These are phyloP conservation scores for Alfaro cultratus DNA, from an alignment of 2,797 vertebrate genomes.

Conservation along the genomic window DNA sequence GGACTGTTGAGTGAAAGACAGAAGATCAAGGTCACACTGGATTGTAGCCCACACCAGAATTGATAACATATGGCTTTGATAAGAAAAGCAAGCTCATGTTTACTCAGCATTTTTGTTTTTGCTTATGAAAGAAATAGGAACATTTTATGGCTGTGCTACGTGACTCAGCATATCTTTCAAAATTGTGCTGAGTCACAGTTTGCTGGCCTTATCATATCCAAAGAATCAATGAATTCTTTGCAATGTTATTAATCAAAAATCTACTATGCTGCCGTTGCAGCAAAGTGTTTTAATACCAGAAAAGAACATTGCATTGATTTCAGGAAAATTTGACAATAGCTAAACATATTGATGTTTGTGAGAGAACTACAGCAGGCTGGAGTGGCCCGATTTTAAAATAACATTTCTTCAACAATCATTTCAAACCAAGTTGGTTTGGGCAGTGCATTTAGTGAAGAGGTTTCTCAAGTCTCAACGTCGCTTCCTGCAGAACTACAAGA, in stretches of 20 bases:
- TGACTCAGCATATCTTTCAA: background rate
- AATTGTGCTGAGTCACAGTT: constrained; percentile 7
- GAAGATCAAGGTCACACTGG: background rate
- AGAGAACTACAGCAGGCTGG: background rate
- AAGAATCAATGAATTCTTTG: too few species aligned
- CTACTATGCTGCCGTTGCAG: background rate
- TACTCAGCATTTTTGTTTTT: background rate
- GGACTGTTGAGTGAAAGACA: background rate
- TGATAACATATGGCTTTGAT: background rate
- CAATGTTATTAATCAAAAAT: background rate
- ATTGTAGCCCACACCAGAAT: background rate
- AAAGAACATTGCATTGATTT: background rate
- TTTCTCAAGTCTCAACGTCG: background rate
- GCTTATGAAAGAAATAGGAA: background rate
- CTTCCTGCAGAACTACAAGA: background rate
- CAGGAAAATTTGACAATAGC: background rate
- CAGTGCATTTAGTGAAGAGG: background rate
- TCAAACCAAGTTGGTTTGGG: background rate
- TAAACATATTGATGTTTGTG: background rate
- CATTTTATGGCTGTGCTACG: background rate
- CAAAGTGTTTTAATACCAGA: background rate
- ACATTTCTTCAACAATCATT: background rate
- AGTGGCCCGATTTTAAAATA: background rate
- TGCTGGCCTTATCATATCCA: background rate
- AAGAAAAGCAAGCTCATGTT: background rate